These are phyloP conservation scores for Misgurnus mizolepis DNA, from an alignment of 2,113 vertebrate species.

Conservation along the genomic window DNA sequence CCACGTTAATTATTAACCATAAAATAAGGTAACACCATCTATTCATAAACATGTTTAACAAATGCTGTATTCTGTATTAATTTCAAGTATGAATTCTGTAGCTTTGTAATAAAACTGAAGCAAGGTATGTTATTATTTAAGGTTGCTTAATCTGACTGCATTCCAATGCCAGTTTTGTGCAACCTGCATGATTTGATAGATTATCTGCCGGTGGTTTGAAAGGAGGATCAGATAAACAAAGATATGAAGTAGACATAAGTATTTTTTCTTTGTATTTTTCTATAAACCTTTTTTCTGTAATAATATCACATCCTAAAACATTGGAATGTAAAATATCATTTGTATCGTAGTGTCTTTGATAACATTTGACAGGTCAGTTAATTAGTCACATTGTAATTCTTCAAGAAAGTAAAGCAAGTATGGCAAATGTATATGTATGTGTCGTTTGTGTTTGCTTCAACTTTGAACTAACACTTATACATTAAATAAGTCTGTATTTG, in stretches of 20 bases:
- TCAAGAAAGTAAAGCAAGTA: background rate
- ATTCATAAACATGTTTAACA: constrained; percentile 16
- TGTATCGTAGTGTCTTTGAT: background rate
- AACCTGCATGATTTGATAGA: background rate
- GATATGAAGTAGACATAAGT: background rate
- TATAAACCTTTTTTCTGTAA: background rate
- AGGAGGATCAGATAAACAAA: background rate
- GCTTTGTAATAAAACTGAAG: background rate
- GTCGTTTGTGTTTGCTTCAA: background rate
- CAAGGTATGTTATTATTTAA: constrained; percentile 11
- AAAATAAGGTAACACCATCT: constrained; percentile 8
- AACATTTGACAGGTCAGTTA: background rate
- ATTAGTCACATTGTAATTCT: constrained; percentile 28
- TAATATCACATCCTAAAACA: background rate
- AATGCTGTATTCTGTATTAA: constrained; percentile 13
- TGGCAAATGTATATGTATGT: background rate
- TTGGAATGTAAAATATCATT: too few species aligned
- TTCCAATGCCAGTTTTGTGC: background rate
- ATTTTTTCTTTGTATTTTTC: constrained; percentile 6
- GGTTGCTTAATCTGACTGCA: background rate
- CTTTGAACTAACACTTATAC: too few species aligned
- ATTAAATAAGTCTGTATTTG: too few species aligned
- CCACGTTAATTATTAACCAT: background rate
- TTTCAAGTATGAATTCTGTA: constrained; percentile 6
- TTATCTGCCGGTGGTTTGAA: background rate